Percentiles rank a stretch among this genome's conserved stretches.
Evolutionary conservation across 1,140 invertebrate species (phyloP).

Genomic region (Plectrocnemia conspersa): DNA sequence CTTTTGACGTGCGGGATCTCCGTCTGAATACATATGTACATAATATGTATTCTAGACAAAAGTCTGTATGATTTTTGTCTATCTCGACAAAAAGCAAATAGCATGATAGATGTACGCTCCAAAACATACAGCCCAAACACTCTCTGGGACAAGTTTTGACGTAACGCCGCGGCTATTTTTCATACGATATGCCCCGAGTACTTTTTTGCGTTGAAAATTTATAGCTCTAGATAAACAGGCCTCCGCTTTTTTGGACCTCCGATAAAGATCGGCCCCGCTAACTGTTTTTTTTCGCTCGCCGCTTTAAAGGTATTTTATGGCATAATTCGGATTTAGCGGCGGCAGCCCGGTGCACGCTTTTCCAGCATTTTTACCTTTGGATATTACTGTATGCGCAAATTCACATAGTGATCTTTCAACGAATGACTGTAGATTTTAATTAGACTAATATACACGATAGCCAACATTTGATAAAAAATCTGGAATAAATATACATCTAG

Average conservation of each 20-base stretch:
- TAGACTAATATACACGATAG: too few relatives aligned
- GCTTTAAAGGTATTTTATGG: constrained; percentile 30
- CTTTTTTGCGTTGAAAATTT: constrained; percentile 33
- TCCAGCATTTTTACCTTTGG: too few relatives aligned
- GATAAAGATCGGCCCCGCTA: constrained; percentile 32
- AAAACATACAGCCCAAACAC: not conserved
- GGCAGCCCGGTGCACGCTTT: not conserved
- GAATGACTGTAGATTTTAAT: too few relatives aligned
- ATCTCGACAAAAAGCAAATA: not conserved
- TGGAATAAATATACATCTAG: too few relatives aligned
- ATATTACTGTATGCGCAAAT: too few relatives aligned
- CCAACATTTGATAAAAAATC: too few relatives aligned
- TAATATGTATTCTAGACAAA: not conserved
- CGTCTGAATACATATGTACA: too few relatives aligned
- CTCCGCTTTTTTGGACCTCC: constrained; percentile 19
- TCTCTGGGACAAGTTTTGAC: constrained; percentile 10
- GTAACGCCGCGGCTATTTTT: constrained; percentile 25
- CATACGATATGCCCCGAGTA: constrained; percentile 31
- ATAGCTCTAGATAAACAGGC: constrained; percentile 29
- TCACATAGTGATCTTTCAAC: too few relatives aligned
- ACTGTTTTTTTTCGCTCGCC: constrained; percentile 28
- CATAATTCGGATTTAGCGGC: constrained; percentile 28
- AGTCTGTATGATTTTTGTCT: not conserved
- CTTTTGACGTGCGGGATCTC: too few relatives aligned
- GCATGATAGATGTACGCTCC: constrained; percentile 4